These are phyloP conservation scores for Dromiciops gliroides DNA, from an alignment of 2,113 vertebrate genomes.

Conservation along the genomic window DNA sequence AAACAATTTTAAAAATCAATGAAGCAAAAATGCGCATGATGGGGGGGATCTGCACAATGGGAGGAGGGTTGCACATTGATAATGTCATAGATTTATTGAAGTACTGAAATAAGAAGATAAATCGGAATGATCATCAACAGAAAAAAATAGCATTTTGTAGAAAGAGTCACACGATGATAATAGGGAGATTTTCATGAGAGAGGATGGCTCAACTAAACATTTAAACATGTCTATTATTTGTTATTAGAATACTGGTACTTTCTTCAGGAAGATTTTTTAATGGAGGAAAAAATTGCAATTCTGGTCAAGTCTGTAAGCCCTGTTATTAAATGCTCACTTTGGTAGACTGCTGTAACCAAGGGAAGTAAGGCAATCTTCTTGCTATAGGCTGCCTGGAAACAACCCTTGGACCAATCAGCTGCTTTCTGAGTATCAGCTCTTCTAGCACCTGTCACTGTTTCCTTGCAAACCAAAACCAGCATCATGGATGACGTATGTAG, in stretches of 20 bases:
- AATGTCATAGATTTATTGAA: not conserved
- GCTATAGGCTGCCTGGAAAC: constrained; percentile 62
- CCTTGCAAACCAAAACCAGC: constrained; percentile 65
- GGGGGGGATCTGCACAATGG: not conserved
- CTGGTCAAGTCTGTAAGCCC: constrained; percentile 57
- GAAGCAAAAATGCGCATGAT: not conserved
- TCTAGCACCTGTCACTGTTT: constrained; percentile 55
- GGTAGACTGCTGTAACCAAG: constrained; percentile 64
- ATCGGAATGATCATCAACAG: not conserved
- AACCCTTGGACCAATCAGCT: constrained; percentile 57
- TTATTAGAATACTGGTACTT: constrained; percentile 62
- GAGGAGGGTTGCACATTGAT: not conserved
- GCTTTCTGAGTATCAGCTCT: constrained; percentile 56
- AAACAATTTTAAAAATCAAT: not conserved
- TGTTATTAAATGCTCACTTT: constrained; percentile 34
- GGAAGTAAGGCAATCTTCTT: constrained; percentile 65
- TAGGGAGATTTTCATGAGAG: not conserved
- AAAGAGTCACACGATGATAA: not conserved
- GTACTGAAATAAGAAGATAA: not conserved
- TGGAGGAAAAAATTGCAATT: constrained; percentile 44
- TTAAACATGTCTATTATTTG: constrained; percentile 49
- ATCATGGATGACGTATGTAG: constrained; percentile 41
- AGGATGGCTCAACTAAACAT: constrained; percentile 37
- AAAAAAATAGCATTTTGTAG: not conserved
- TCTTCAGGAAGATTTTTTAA: constrained; percentile 53